Conservation (phyloP, 2,888 invertebrate species). For the Shargacucullia verbasci region DNA sequence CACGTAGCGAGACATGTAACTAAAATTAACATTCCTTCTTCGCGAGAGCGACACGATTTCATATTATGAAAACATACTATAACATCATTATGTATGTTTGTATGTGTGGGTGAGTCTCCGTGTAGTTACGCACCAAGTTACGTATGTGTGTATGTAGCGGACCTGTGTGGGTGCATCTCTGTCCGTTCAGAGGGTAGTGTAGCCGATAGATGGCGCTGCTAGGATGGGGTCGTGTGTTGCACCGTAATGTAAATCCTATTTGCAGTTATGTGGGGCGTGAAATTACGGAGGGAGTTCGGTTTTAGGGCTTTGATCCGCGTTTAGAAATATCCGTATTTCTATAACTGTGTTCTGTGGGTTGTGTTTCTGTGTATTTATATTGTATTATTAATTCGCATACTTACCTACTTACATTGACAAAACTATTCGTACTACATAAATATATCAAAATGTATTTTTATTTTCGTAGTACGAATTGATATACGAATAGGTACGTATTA, state of each 20-base stretch:
- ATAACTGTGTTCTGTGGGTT: no score
- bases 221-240: conserved; percentile 25
- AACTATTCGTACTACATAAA: no score
- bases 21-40: conserved; percentile 68
- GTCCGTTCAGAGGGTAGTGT: not conserved
- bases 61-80: conserved; percentile 72
- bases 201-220: conserved; percentile 44
- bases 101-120: conserved; percentile 19
- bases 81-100: conserved; percentile 32
- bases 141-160: conserved; percentile 7
- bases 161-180: no score
- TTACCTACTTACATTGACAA: no score
- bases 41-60: conserved; percentile 67
- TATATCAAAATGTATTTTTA: no score
- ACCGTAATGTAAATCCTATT: conserved; percentile 40
- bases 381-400: no score
- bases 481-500: no score
- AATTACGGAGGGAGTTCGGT: conserved; percentile 21
- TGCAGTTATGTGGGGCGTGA: conserved; percentile 27
- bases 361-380: no score
- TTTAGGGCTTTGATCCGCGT: conserved; percentile 18
- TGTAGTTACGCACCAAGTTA: conserved; percentile 2
- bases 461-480: no score
- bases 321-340: not conserved
- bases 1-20: conserved; percentile 42